Evolutionary conservation across 2,888 invertebrate genomes (phyloP).

Genomic region (Lordiphosa fenestrarum): DNA sequence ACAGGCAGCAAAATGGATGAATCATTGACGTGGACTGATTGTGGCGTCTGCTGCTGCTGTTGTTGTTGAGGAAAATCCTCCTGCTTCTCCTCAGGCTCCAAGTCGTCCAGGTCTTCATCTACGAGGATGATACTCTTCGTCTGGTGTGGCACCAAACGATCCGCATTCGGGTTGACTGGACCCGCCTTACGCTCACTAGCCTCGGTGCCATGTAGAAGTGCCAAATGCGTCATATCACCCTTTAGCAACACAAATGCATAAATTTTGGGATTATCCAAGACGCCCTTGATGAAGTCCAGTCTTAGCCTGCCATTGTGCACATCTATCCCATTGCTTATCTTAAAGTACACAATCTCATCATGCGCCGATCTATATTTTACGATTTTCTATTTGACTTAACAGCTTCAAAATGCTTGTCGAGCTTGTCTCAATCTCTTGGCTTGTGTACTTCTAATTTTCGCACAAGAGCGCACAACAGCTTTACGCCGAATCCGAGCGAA

Average conservation of each 20-base stretch:
- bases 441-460: too few species aligned
- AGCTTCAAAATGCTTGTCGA: too few species aligned
- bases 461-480: too few species aligned
- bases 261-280: slow-evolving; percentile 97
- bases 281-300: slow-evolving; percentile 95
- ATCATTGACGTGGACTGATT: slow-evolving; percentile 88
- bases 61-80: slow-evolving; percentile 62
- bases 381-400: too few species aligned
- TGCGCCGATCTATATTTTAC: slow-evolving; percentile 97
- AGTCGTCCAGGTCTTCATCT: slow-evolving; percentile 60
- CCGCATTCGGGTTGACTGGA: slow-evolving; percentile 50
- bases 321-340: slow-evolving; percentile 90
- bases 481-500: too few species aligned
- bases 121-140: too few species aligned
- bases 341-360: slow-evolving; percentile 95
- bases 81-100: slow-evolving; percentile 81
- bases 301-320: slow-evolving; percentile 90
- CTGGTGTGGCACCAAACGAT: slow-evolving; percentile 36
- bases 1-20: slow-evolving; percentile 92
- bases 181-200: slow-evolving; percentile 52
- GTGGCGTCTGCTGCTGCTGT: slow-evolving; percentile 79
- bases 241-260: slow-evolving; percentile 96
- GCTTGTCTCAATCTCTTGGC: too few species aligned
- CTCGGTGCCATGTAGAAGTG: slow-evolving; percentile 84
- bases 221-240: slow-evolving; percentile 90